A percentile compares a stretch with the other conserved stretches of the same genome.
These are phyloP conservation scores for Unio pictorum DNA, from an alignment of 2,888 invertebrate genomes.

Conservation along the genomic window DNA sequence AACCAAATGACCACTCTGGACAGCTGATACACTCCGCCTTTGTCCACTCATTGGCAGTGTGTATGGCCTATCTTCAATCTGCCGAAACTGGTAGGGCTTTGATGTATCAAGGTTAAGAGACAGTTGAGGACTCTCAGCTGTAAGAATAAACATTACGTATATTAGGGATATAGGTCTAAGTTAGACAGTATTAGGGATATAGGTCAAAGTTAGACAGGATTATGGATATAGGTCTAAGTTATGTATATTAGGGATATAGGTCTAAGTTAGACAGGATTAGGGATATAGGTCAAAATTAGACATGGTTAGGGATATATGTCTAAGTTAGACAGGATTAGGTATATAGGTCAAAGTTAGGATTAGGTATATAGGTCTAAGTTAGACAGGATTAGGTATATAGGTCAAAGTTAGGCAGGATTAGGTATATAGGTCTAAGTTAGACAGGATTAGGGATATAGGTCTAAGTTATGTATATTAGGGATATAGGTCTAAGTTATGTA, in stretches of 20 bases:
- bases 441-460: no score
- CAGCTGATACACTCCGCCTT: background rate
- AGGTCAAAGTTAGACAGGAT: no score
- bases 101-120: conserved; percentile 56
- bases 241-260: background rate
- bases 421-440: background rate
- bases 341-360: no score
- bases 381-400: no score
- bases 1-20: no score
- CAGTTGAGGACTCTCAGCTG: conserved; percentile 61
- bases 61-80: conserved; percentile 42
- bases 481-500: background rate
- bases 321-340: no score
- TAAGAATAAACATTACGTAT: conserved; percentile 11
- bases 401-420: no score
- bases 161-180: background rate
- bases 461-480: no score
- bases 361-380: background rate
- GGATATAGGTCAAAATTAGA: no score
- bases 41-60: conserved; percentile 20
- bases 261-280: no score
- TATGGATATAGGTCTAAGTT: no score
- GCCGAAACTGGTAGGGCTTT: conserved; percentile 59
- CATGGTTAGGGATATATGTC: background rate
- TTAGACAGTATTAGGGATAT: no score